These are phyloP conservation scores for Remorina albescens DNA, from an alignment of 2,797 vertebrate species.

Conservation along the genomic window DNA sequence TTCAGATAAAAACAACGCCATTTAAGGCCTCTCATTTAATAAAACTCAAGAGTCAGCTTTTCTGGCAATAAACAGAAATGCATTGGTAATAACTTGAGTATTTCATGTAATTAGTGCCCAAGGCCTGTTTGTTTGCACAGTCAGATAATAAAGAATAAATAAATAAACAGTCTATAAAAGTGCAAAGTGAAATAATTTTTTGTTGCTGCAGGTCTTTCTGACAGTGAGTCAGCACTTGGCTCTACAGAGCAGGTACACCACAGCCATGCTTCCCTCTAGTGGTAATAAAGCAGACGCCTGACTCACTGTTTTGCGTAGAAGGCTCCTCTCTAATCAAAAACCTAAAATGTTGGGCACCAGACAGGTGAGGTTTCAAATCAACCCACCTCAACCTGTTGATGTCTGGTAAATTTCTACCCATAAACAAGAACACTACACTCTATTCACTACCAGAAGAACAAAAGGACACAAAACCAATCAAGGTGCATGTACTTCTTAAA, in stretches of 20 bases:
- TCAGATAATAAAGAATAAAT: conserved; percentile 2
- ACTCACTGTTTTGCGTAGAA: too few species aligned
- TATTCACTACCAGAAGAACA: too few species aligned
- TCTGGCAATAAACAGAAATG: neutral
- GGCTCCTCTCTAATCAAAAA: too few species aligned
- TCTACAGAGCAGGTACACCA: neutral
- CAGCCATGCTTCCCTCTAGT: conserved; percentile 55
- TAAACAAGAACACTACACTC: too few species aligned
- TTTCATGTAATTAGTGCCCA: neutral
- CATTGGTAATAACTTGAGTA: neutral
- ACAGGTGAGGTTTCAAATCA: too few species aligned
- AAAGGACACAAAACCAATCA: too few species aligned
- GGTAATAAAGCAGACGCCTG: conserved; percentile 14
- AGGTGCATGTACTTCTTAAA: too few species aligned
- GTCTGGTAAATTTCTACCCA: too few species aligned
- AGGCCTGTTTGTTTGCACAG: conserved; percentile 2
- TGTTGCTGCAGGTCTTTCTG: conserved; percentile 35
- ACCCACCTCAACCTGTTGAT: too few species aligned
- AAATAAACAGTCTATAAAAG: conserved; percentile 19
- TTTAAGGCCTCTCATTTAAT: neutral
- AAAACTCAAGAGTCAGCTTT: neutral
- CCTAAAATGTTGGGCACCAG: too few species aligned
- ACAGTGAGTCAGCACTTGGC: conserved; percentile 71
- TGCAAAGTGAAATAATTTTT: conserved; percentile 3
- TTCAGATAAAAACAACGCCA: neutral